Evolutionary conservation across 2,797 vertebrate species (phyloP).

Genomic region (Alouatta caraya): DNA sequence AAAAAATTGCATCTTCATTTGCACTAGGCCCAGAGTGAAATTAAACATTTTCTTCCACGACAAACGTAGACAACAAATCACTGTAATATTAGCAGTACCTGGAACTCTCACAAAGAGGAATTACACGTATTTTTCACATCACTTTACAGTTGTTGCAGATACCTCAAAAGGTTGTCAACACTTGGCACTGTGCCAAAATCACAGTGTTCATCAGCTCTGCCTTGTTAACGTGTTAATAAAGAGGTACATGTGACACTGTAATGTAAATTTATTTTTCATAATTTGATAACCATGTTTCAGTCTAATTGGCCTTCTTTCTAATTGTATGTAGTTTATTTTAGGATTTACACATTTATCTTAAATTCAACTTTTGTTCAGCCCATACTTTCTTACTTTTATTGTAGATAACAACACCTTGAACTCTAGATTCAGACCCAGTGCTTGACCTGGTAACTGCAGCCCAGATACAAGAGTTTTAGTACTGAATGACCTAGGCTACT

Average conservation of each 20-base stretch:
- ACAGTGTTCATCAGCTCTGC: not conserved
- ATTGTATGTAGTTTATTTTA: constrained; percentile 17
- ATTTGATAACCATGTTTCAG: not conserved
- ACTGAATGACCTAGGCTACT: not conserved
- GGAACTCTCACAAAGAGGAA: not conserved
- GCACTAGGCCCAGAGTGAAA: not conserved
- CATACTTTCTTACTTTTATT: not conserved
- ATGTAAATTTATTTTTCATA: not conserved
- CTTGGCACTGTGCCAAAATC: not conserved
- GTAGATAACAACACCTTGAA: not conserved
- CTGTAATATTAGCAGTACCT: not conserved
- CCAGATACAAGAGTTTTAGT: not conserved
- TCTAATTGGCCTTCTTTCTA: not conserved
- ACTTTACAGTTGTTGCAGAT: not conserved
- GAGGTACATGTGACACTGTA: not conserved
- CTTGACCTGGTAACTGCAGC: not conserved
- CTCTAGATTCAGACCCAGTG: not conserved
- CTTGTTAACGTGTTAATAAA: constrained; percentile 21
- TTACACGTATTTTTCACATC: not conserved
- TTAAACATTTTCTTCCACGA: constrained; percentile 7
- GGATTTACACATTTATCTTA: not conserved
- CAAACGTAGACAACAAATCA: not conserved
- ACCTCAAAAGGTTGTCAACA: not conserved
- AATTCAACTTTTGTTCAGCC: not conserved
- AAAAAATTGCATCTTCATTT: not conserved